Percentiles rank a stretch among this genome's conserved stretches.
Evolutionary conservation across 1,140 invertebrate genomes (phyloP).

Genomic region (Heliconius nattereri): DNA sequence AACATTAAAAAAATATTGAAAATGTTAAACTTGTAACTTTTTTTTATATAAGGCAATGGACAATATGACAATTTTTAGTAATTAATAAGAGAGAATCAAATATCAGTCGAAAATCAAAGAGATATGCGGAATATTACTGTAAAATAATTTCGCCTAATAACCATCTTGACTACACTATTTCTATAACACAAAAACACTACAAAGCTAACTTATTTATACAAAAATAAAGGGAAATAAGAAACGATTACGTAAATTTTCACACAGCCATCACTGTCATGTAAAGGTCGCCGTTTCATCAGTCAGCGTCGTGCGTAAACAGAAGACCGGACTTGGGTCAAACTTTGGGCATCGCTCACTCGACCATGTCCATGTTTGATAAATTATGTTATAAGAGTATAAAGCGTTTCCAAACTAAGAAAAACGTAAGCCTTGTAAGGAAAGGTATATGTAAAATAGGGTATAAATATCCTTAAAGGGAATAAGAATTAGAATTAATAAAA

Average conservation of each 20-base stretch:
- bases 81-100: too few relatives aligned
- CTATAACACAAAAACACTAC: neutral
- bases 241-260: constrained; percentile 13
- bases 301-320: constrained; percentile 13
- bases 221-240: constrained; percentile 4
- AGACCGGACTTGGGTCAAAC: constrained; percentile 1
- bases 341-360: constrained; percentile 8
- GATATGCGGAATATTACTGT: too few relatives aligned
- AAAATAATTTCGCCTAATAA: neutral
- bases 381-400: constrained; percentile 8
- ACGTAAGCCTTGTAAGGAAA: neutral
- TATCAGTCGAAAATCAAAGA: too few relatives aligned
- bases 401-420: neutral
- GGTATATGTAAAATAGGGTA: neutral
- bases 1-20: too few relatives aligned
- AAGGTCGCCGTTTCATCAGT: constrained; percentile 15
- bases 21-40: too few relatives aligned
- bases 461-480: neutral
- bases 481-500: neutral
- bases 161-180: neutral
- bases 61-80: too few relatives aligned
- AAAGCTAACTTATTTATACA: neutral
- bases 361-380: neutral
- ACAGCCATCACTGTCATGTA: constrained; percentile 15
- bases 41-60: too few relatives aligned